A percentile compares a stretch with the other conserved stretches of the same genome.
Evolutionary conservation across 2,797 vertebrate species (phyloP).

Genomic region (Centroberyx gerrardi): DNA sequence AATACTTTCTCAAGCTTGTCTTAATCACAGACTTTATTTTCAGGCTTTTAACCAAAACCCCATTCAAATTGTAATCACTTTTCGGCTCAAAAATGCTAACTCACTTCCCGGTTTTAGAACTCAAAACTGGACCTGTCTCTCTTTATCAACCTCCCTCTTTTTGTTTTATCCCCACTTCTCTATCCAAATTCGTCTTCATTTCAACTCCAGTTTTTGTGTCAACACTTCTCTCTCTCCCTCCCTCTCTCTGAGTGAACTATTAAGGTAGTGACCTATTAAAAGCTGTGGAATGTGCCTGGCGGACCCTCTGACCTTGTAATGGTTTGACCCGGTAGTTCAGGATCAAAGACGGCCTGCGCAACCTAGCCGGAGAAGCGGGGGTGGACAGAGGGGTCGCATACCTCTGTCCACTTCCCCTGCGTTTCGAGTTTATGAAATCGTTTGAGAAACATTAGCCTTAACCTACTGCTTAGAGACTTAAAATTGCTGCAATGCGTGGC

Average conservation of each 20-base stretch:
- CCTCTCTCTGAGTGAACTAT: slow-evolving; percentile 19
- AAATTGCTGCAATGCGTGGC: not conserved
- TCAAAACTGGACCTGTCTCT: slow-evolving; percentile 21
- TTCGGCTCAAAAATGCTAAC: too few species aligned
- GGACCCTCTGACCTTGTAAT: slow-evolving; percentile 75
- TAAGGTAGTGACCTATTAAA: slow-evolving; percentile 80
- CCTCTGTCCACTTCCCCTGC: slow-evolving; percentile 57
- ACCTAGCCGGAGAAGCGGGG: slow-evolving; percentile 37
- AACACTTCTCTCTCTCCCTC: slow-evolving; percentile 16
- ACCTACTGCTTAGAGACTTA: slow-evolving; percentile 23
- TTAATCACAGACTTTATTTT: too few species aligned
- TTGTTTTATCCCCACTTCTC: not conserved
- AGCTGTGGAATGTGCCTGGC: slow-evolving; percentile 76
- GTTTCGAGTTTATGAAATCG: too few species aligned
- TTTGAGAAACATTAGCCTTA: slow-evolving; percentile 49
- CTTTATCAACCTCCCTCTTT: not conserved
- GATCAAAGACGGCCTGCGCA: slow-evolving; percentile 73
- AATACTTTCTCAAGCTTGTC: too few species aligned
- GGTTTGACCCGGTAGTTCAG: slow-evolving; percentile 75
- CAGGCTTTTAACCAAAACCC: too few species aligned
- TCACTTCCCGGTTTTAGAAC: too few species aligned
- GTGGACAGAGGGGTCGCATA: slow-evolving; percentile 56
- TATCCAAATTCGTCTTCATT: not conserved
- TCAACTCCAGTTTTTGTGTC: not conserved
- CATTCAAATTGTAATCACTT: too few species aligned